Base-by-base conservation (phyloP, 2,113 vertebrate genomes). In the Theristicus caerulescens region DNA sequence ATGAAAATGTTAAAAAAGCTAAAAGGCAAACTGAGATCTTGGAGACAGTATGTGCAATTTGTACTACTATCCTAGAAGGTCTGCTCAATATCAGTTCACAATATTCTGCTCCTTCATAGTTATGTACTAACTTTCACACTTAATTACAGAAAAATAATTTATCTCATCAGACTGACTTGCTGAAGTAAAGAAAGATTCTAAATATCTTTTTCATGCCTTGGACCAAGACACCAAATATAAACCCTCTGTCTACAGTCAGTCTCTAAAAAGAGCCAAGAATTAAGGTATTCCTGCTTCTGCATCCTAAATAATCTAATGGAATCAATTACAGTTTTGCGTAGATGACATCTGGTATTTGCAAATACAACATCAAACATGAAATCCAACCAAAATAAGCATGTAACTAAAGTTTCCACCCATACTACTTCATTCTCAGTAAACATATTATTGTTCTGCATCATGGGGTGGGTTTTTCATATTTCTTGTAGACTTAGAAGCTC, bases 271-370 rank as follows among this genome's bases (percentile, higher is more conserved):
- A 95, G 57, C 36, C 57, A 92, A 89, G 73, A 92, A 71, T 92
- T 84, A 94, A 93, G 91, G 94, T 87, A 94, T 72, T 94, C 57
- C 81, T 95, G 55, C 32, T 90, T 85, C 90, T 87, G 61, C 86
- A 85, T 88, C 65, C 77, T 89, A 82, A 94, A 93, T 89, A 96
- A 95, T 82, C 86, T 91, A 91, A 82, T 88, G 44, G 62, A 94
- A 95, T 91, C 94, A 94, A 93, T 96, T 95, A 92, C 7, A 10
- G 73, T 71, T 94, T 95, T 94, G 86, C 8, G 10, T 74, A 86
- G 88, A 88, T 64, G 83, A 76, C 73, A 92, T 95, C 86, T 92
- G 73, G 81, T 94, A 87, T 96, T 96, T 94, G 61, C 83, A 95
- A 96, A 95, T 91, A 86, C 52, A 88, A 66, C 47, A 83, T 29